A percentile compares a stretch with the other conserved stretches of the same genome.
These are phyloP conservation scores for Coronaproctus castanopsis DNA, from an alignment of 2,888 invertebrate species.

Conservation along the genomic window DNA sequence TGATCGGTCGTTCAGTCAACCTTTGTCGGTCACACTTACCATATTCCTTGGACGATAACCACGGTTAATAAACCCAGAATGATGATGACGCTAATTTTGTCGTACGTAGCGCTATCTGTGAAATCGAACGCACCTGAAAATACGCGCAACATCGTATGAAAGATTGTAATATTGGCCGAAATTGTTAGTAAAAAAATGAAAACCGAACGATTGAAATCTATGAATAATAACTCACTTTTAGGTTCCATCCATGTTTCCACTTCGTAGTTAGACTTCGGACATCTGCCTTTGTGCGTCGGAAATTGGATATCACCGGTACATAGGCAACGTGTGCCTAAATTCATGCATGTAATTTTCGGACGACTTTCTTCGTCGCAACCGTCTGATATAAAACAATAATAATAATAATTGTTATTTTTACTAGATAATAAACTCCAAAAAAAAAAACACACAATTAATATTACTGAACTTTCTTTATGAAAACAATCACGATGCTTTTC, in stretches of 20 bases:
- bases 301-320: background rate
- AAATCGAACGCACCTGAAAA: too few species aligned
- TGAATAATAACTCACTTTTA: too few species aligned
- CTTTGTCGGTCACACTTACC: too few species aligned
- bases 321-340: background rate
- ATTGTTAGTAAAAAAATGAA: too few species aligned
- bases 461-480: constrained; percentile 10
- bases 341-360: background rate
- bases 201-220: too few species aligned
- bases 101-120: too few species aligned
- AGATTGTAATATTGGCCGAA: too few species aligned
- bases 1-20: too few species aligned
- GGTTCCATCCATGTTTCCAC: background rate
- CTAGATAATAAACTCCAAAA: background rate
- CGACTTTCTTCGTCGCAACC: background rate
- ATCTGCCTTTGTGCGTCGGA: background rate
- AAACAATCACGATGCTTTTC: background rate
- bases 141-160: too few species aligned
- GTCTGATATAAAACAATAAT: background rate
- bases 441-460: background rate
- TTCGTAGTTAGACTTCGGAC: background rate
- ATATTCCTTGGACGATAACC: too few species aligned
- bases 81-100: too few species aligned
- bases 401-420: background rate
- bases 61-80: too few species aligned